Conservation (phyloP, 2,888 invertebrate species). For the Pterobdella sp. region DNA sequence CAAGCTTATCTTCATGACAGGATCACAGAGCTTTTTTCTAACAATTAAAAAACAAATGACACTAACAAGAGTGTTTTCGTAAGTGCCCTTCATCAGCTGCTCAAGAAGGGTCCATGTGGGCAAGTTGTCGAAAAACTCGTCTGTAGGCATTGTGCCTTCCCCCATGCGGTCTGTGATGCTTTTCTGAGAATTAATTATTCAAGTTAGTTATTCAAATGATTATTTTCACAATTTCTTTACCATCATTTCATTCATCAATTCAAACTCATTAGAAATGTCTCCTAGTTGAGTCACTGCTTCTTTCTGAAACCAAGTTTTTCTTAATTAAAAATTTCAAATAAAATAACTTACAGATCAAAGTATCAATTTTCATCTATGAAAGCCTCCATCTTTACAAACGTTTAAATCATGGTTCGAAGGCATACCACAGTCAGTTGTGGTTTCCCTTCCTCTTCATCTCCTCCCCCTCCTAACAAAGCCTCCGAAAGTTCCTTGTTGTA, state of each 20-base stretch:
- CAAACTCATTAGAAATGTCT: slow-evolving; percentile 8
- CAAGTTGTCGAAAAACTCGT: slow-evolving; percentile 30
- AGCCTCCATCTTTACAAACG: neutral
- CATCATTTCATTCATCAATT: slow-evolving; percentile 9
- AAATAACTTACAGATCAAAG: too few species aligned
- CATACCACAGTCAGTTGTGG: neutral
- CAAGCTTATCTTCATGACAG: neutral
- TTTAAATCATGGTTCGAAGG: neutral
- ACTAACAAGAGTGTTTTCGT: slow-evolving; percentile 22
- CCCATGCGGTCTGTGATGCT: slow-evolving; percentile 19
- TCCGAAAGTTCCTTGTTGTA: slow-evolving; percentile 28
- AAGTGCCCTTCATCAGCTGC: slow-evolving; percentile 25
- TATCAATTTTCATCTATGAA: neutral
- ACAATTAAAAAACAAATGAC: neutral
- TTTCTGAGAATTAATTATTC: neutral
- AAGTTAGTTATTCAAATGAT: neutral
- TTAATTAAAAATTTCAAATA: neutral
- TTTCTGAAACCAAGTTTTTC: slow-evolving; percentile 7
- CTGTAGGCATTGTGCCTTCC: slow-evolving; percentile 18
- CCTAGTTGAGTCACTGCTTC: slow-evolving; percentile 11
- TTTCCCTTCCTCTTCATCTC: neutral
- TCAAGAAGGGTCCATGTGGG: slow-evolving; percentile 28
- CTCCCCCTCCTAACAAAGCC: slow-evolving; percentile 11
- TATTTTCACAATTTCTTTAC: neutral
- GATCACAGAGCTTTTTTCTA: neutral